Conservation (phyloP, 2,797 vertebrate species). For the Lemur catta region DNA sequence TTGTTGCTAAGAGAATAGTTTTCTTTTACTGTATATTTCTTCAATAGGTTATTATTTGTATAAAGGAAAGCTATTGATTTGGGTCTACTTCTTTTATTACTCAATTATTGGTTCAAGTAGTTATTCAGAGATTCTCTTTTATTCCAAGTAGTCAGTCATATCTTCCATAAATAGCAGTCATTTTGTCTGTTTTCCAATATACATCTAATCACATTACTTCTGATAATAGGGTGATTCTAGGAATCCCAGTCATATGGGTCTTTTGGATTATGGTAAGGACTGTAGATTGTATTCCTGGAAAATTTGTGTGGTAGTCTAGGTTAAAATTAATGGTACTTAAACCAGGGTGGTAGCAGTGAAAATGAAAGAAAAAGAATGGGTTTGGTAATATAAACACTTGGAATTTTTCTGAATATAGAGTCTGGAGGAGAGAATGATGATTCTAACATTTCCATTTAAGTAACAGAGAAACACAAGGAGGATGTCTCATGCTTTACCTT, state of each 20-base stretch:
- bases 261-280: neutral
- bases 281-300: neutral
- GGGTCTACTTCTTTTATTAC: neutral
- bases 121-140: neutral
- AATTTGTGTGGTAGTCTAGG: neutral
- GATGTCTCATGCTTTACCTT: neutral
- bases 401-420: neutral
- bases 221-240: neutral
- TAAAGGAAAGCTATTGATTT: constrained; percentile 50
- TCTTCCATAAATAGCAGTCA: neutral
- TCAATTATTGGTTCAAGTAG: constrained; percentile 35
- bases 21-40: constrained; percentile 13
- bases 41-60: constrained; percentile 44
- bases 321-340: constrained; percentile 1
- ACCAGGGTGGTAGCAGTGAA: neutral
- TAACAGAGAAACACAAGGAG: neutral
- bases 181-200: neutral
- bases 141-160: neutral
- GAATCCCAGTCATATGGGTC: neutral
- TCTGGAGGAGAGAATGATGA: neutral
- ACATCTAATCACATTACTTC: neutral
- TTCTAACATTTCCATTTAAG: neutral
- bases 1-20: neutral
- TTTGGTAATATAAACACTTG: neutral
- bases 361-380: neutral